Percentiles rank a stretch among this genome's conserved stretches.
Evolutionary conservation across 2,888 invertebrate genomes (phyloP).

Genomic region (Coleophora deauratella): DNA sequence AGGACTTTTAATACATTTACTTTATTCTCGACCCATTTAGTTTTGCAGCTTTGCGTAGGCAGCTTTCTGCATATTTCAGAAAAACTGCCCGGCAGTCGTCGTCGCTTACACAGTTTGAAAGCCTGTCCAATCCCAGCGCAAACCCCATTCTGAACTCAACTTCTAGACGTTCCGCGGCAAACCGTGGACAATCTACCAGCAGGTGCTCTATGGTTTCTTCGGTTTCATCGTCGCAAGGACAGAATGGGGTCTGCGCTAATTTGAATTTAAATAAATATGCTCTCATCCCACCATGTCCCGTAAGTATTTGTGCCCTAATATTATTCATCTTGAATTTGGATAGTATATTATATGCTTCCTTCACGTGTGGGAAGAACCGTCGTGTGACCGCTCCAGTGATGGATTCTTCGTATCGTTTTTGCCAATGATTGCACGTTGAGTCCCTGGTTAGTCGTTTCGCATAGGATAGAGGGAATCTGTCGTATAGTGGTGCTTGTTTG

Average conservation of each 20-base stretch:
- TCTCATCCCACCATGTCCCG: background rate
- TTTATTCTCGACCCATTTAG: conserved; percentile 20
- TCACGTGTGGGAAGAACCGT: background rate
- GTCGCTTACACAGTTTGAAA: no score
- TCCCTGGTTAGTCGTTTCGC: no score
- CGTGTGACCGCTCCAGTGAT: background rate
- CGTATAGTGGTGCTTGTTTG: background rate
- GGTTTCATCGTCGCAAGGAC: background rate
- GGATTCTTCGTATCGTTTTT: background rate
- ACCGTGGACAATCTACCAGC: conserved; percentile 2
- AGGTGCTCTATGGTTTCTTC: background rate
- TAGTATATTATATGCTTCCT: background rate
- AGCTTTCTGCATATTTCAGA: no score
- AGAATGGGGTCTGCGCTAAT: background rate
- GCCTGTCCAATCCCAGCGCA: no score
- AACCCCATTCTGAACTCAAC: background rate
- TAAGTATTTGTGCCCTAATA: background rate
- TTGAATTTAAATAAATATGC: background rate
- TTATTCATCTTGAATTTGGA: background rate
- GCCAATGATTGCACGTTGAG: background rate
- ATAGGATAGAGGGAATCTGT: background rate
- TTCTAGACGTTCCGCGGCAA: background rate
- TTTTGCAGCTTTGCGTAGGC: conserved; percentile 17
- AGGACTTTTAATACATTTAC: no score
- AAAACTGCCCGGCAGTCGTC: no score